Conservation (phyloP, 2,888 invertebrate genomes). For the Lepidocyrtinus sp. region DNA sequence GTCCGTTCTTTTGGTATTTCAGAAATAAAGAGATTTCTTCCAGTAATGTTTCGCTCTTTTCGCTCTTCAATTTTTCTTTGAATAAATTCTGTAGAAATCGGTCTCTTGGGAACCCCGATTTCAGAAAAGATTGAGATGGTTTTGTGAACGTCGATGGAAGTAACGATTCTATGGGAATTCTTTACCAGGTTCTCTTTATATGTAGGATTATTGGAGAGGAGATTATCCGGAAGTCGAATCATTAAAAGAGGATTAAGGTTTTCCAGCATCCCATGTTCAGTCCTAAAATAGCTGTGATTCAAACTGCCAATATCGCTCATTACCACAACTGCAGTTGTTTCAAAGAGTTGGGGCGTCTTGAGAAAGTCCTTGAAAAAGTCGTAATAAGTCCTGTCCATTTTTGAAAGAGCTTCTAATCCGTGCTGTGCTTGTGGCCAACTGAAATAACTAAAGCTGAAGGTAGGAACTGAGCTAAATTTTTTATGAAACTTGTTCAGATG, state of each 20-base stretch:
- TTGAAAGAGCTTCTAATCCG: conserved; percentile 21
- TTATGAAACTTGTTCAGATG: conserved; percentile 46
- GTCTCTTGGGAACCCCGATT: conserved; percentile 22
- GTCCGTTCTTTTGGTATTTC: conserved; percentile 33
- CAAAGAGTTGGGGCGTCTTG: conserved; percentile 25
- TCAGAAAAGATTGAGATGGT: conserved; percentile 50
- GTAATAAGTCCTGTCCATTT: conserved; percentile 41
- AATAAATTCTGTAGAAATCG: not conserved
- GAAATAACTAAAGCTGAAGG: conserved; percentile 50
- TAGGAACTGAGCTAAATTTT: conserved; percentile 35
- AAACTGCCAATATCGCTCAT: conserved; percentile 58
- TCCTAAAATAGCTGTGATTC: conserved; percentile 37
- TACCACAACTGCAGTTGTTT: conserved; percentile 55
- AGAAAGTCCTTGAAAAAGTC: conserved; percentile 51
- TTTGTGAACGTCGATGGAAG: conserved; percentile 56
- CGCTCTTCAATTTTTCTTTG: not conserved
- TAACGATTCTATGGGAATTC: conserved; percentile 51
- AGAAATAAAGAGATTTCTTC: conserved; percentile 36
- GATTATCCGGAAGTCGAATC: conserved; percentile 45
- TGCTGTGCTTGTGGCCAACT: conserved; percentile 56
- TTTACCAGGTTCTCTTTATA: conserved; percentile 23
- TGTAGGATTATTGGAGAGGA: conserved; percentile 33
- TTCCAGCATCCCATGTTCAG: conserved; percentile 55
- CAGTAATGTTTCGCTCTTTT: not conserved
- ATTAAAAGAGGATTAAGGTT: conserved; percentile 50